Evolutionary conservation across 2,888 invertebrate genomes (phyloP).

Genomic region (Euphydryas editha): DNA sequence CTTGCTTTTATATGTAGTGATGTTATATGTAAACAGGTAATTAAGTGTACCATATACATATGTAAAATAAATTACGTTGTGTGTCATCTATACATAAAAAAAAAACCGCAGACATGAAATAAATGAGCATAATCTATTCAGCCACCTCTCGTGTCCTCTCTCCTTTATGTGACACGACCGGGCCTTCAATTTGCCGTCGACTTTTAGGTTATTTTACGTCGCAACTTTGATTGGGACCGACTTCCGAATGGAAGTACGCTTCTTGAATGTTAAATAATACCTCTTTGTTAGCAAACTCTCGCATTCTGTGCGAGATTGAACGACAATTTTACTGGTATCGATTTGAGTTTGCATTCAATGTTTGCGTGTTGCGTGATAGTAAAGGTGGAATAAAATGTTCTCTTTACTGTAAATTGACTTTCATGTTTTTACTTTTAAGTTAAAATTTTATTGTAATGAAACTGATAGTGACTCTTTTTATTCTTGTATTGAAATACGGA

Average conservation of each 20-base stretch:
- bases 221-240: conserved; percentile 61
- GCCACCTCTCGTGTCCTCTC: conserved; percentile 24
- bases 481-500: too few species aligned
- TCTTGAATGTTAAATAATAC: conserved; percentile 58
- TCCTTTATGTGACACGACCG: conserved; percentile 45
- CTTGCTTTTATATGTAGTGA: too few species aligned
- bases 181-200: conserved; percentile 50
- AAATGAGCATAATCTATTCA: conserved; percentile 39
- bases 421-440: not conserved
- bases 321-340: conserved; percentile 54
- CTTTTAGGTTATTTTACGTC: conserved; percentile 50
- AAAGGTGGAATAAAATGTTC: conserved; percentile 18
- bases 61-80: too few species aligned
- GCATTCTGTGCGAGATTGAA: conserved; percentile 58
- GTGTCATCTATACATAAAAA: not conserved
- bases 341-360: conserved; percentile 34
- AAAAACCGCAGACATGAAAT: conserved; percentile 37
- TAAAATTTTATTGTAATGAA: not conserved
- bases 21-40: too few species aligned
- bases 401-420: conserved; percentile 8
- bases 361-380: conserved; percentile 23
- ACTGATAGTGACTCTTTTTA: not conserved
- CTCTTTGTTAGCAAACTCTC: conserved; percentile 49
- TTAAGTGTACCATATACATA: not conserved
- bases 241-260: conserved; percentile 53